phyloP scores from a whole-genome alignment of 2,797 vertebrate genomes.

The Sebastes melanostomus region DNA sequence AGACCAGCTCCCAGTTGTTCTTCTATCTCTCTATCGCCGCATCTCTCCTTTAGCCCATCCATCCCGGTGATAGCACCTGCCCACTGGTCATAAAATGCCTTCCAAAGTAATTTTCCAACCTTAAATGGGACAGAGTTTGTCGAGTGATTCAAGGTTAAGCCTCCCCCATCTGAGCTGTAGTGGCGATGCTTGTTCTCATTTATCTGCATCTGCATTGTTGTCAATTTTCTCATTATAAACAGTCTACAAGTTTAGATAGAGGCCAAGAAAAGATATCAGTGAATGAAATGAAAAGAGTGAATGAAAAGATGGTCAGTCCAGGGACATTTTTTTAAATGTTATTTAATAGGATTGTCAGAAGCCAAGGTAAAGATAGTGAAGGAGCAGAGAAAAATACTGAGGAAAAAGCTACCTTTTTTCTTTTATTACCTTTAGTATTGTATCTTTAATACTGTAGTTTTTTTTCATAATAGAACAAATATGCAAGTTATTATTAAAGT shows the following conservation, averaged over 20 bases:
- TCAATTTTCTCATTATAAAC: not conserved
- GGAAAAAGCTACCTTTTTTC: not conserved
- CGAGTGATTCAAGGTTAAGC: conserved; percentile 53
- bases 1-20: conserved; percentile 55
- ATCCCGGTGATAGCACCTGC: conserved; percentile 52
- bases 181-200: conserved; percentile 23
- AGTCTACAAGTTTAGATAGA: not conserved
- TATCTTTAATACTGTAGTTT: not conserved
- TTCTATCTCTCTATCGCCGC: conserved; percentile 45
- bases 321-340: too few species aligned
- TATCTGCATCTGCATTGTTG: not conserved
- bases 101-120: conserved; percentile 40
- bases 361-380: not conserved
- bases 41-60: conserved; percentile 53
- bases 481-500: not conserved
- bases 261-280: not conserved
- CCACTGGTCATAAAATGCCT: conserved; percentile 51
- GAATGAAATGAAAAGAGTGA: too few species aligned
- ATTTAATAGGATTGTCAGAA: too few species aligned
- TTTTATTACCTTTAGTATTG: not conserved
- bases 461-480: not conserved
- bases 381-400: not conserved
- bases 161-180: not conserved
- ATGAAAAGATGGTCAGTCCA: too few species aligned
- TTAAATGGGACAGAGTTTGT: conserved; percentile 44